Base-by-base conservation (phyloP, 1,140 invertebrate genomes). In the Cataglyphis hispanica region DNA sequence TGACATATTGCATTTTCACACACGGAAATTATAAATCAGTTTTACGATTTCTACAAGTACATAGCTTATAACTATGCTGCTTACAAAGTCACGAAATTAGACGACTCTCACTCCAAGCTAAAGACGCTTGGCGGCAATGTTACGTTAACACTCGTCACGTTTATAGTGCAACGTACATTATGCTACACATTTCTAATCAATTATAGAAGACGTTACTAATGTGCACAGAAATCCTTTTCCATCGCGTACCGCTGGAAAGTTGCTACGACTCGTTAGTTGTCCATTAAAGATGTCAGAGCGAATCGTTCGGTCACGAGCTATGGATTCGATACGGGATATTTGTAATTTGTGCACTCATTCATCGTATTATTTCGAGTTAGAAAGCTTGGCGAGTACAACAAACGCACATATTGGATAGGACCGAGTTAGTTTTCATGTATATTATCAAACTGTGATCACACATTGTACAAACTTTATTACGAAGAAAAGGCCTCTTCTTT, bases 181-280 rank as follows among this genome's bases (percentile, higher is more conserved):
- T 43, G 75, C 60, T 64, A 64, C 40, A 76, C 40, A 76, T 76
- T 63, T 76, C 74, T 43, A 64, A 77, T 77, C 60, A 64, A 77
- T 56, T 43, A 64, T 46, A 77, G 43, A n/a, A 64, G 75, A 64
- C 25, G 1, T 77, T 77, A 64, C 37, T 64, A 77, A 77, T 34
- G 75, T 8, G 58, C 19, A 60, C 37, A 40, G 58, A 63, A 64
- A 64, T 43, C 74, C 25, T 77, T 60, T 77, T 64, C 75, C 58
- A 76, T 76, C 58, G 40, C 40, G n/a, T 25, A 46, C 46, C 22
- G 58, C 58, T 77, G 75, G 25, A 77, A 64, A 43, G 37, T 60
- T 25, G 56, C 56, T n/a, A 60, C 37, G 37, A 77, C 75, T 77
- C 58, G 60, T 77, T 77, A 77, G 58, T 77, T 77, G 40, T 77